Percentiles rank a stretch among this genome's conserved stretches.
These are phyloP conservation scores for Chaetops frenatus DNA, from an alignment of 2,113 vertebrate species.

Conservation along the genomic window DNA sequence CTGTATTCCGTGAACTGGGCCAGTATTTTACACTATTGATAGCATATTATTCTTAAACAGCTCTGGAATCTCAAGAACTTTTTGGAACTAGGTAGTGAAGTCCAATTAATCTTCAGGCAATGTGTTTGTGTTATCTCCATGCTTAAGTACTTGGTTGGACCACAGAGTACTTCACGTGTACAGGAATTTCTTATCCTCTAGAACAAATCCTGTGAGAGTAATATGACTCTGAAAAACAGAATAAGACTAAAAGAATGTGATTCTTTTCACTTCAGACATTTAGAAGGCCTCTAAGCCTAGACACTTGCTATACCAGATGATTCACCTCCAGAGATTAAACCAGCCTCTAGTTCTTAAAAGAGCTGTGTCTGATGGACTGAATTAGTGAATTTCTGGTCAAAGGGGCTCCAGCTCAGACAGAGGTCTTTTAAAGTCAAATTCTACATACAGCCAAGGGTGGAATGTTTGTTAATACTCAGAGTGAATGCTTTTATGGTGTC, in stretches of 20 bases:
- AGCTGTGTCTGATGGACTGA: not conserved
- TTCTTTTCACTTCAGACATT: not conserved
- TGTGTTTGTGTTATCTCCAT: not conserved
- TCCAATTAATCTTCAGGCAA: not conserved
- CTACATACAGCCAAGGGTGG: not conserved
- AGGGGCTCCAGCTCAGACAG: not conserved
- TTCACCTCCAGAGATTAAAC: not conserved
- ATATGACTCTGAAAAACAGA: not conserved
- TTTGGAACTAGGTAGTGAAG: not conserved
- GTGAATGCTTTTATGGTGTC: not conserved
- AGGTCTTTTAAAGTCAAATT: not conserved
- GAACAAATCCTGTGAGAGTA: not conserved
- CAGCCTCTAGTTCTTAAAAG: not conserved
- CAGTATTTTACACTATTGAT: not conserved
- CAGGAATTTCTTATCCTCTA: not conserved
- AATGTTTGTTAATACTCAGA: not conserved
- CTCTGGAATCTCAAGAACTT: not conserved
- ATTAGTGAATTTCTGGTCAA: not conserved
- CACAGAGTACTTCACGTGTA: not conserved
- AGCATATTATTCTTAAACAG: not conserved
- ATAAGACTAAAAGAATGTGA: not conserved
- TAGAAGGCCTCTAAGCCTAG: not conserved
- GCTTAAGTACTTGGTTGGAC: not conserved
- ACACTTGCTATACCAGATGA: not conserved
- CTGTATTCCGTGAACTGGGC: not conserved